These are phyloP conservation scores for Chrysolina oricalcia DNA, from an alignment of 2,888 invertebrate genomes.

Conservation along the genomic window DNA sequence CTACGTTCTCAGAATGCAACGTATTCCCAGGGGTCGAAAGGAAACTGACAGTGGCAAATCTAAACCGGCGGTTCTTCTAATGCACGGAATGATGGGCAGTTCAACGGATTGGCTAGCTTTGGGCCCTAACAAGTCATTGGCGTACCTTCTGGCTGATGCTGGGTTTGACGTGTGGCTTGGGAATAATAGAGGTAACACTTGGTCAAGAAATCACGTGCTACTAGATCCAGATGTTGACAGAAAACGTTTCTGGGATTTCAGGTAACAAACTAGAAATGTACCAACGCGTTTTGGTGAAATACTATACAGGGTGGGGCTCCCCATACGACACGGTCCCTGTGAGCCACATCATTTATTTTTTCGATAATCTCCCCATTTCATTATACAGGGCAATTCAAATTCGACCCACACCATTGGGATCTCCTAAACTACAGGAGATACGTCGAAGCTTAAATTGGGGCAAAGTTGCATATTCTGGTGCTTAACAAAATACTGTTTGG, in stretches of 20 bases:
- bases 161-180: slow-evolving; percentile 90
- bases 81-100: slow-evolving; percentile 83
- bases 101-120: slow-evolving; percentile 84
- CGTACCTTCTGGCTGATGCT: slow-evolving; percentile 75
- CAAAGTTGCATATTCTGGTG: too few species aligned
- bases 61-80: slow-evolving; percentile 76
- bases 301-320: too few species aligned
- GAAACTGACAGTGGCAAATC: slow-evolving; percentile 54
- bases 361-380: too few species aligned
- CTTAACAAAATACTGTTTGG: too few species aligned
- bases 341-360: too few species aligned
- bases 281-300: too few species aligned
- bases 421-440: too few species aligned
- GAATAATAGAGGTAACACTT: slow-evolving; percentile 84
- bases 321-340: too few species aligned
- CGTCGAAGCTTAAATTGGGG: too few species aligned
- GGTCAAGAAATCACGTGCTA: slow-evolving; percentile 75
- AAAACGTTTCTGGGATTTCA: slow-evolving; percentile 76
- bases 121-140: slow-evolving; percentile 79
- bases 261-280: too few species aligned
- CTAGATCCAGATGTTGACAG: slow-evolving; percentile 70
- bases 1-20: slow-evolving; percentile 83
- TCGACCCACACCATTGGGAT: too few species aligned
- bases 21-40: slow-evolving; percentile 73
- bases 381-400: too few species aligned